Conservation (phyloP, 92 coral and sea anemone genomes). For the Parazoanthus darwini region DNA sequence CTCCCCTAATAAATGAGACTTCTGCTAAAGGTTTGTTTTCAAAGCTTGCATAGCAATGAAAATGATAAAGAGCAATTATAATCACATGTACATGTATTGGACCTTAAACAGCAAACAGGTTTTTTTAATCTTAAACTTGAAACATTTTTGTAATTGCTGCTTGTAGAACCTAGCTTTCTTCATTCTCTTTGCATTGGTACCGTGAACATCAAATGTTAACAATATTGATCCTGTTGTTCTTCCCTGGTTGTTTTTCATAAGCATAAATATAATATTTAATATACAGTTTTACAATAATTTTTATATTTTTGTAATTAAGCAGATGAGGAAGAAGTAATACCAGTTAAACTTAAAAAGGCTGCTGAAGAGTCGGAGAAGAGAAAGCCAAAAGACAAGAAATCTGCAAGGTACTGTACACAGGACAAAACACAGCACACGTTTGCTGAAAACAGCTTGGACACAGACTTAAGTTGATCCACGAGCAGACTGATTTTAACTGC, state of each 20-base stretch:
- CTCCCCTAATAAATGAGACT: not conserved
- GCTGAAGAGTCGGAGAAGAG: constrained; percentile 3
- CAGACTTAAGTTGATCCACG: too few species aligned
- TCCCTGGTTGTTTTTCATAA: not conserved
- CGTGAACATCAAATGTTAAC: too few species aligned
- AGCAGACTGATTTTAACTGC: too few species aligned
- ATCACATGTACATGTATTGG: not conserved
- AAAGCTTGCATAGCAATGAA: not conserved
- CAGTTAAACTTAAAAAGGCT: not conserved
- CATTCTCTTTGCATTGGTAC: too few species aligned
- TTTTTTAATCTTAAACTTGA: too few species aligned
- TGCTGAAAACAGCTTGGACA: not conserved
- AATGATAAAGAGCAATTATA: not conserved
- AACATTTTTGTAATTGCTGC: too few species aligned
- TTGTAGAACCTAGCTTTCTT: too few species aligned
- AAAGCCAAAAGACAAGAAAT: constrained; percentile 2
- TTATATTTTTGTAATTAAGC: not conserved
- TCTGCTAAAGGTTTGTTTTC: not conserved
- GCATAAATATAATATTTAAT: not conserved
- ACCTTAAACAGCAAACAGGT: too few species aligned
- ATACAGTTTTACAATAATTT: not conserved
- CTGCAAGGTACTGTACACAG: not conserved
- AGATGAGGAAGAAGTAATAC: constrained; percentile 24
- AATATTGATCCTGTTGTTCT: too few species aligned
- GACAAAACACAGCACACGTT: not conserved